phyloP scores from a whole-genome alignment of 2,888 invertebrate genomes.

The Xanthorhoe spadicearia region DNA sequence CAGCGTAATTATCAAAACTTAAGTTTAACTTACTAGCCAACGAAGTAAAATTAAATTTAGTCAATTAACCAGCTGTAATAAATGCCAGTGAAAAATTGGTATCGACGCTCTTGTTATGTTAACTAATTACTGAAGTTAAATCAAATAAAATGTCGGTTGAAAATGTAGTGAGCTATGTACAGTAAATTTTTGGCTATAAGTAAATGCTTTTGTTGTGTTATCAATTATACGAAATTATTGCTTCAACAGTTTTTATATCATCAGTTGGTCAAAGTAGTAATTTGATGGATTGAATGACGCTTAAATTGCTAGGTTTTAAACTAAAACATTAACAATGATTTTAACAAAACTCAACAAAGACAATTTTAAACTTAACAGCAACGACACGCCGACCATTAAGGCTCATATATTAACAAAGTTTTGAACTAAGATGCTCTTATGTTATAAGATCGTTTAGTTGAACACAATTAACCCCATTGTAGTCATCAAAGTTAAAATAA shows the following conservation, averaged over 20 bases:
- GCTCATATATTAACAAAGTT: conserved; percentile 54
- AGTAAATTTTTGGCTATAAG: neutral
- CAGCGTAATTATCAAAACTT: neutral
- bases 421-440: conserved; percentile 44
- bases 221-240: too few relatives aligned
- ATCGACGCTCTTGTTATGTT: too few relatives aligned
- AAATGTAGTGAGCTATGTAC: too few relatives aligned
- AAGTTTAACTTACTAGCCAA: neutral
- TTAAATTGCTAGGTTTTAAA: neutral
- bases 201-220: neutral
- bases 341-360: conserved; percentile 54
- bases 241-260: neutral
- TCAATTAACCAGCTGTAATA: too few relatives aligned
- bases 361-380: conserved; percentile 60
- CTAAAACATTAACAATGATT: conserved; percentile 34
- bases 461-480: too few relatives aligned
- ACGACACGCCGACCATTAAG: conserved; percentile 81
- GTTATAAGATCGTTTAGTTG: conserved; percentile 27
- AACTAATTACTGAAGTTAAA: too few relatives aligned
- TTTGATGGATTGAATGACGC: neutral
- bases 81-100: too few relatives aligned
- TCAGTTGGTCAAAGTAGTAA: neutral
- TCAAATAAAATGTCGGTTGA: neutral
- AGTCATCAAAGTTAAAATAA: conserved; percentile 4
- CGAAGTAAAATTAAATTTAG: too few relatives aligned